Conservation (phyloP, 2,888 invertebrate species). For the Anodontia alba region DNA sequence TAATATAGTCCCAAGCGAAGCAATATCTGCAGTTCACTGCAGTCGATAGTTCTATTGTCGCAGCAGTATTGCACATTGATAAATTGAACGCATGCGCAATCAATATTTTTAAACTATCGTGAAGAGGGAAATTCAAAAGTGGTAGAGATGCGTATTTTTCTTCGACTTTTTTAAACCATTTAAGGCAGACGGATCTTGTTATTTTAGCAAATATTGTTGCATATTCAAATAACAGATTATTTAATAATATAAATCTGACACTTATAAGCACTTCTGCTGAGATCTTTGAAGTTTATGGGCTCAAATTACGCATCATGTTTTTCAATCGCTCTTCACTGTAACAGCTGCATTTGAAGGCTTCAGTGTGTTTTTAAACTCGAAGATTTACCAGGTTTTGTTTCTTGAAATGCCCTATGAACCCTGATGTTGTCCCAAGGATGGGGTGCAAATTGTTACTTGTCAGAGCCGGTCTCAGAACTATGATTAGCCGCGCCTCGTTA, state of each 20-base stretch:
- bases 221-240: conserved; percentile 47
- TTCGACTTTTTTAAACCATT: background rate
- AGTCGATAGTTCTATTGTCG: no score
- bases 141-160: conserved; percentile 22
- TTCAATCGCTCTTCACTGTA: conserved; percentile 32
- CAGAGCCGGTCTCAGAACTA: conserved; percentile 22
- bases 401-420: conserved; percentile 42
- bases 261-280: conserved; percentile 40
- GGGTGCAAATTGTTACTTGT: conserved; percentile 49
- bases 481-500: conserved; percentile 6
- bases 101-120: conserved; percentile 21
- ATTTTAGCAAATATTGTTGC: conserved; percentile 29
- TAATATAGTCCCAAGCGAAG: no score
- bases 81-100: conserved; percentile 25
- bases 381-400: conserved; percentile 61
- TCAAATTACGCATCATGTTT: conserved; percentile 8
- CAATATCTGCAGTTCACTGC: no score
- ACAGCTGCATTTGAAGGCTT: conserved; percentile 56
- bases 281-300: conserved; percentile 34
- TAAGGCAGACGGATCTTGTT: background rate
- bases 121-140: conserved; percentile 60
- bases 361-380: conserved; percentile 43
- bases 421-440: conserved; percentile 48
- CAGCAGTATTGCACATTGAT: background rate
- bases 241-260: conserved; percentile 39